Evolutionary conservation across 2,797 vertebrate species (phyloP), one percentile per base, ranked within the genome.

Genomic region (Scolopax rusticola): DNA sequence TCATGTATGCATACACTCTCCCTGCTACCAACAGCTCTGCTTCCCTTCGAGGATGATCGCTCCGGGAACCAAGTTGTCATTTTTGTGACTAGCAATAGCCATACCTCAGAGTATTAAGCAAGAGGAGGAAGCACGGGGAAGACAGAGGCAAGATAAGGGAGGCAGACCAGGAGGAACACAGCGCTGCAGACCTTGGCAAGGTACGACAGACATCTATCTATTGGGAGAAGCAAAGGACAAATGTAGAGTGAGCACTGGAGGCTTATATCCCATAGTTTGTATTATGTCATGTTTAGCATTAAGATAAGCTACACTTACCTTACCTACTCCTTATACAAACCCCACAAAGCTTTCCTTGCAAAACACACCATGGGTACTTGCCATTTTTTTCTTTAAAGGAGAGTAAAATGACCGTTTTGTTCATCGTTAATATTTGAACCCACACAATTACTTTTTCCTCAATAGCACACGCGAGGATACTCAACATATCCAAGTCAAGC

Each of bases 391-490:
- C 33, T 79, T 32, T 32, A 87, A 23, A 41, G 73, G 61, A 50
- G 32, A 90, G 51, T 40, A 53, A 87, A 95, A 92, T 25, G 50
- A 90, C 45, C 63, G 67, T 96, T 90, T 84, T 73, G 63, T 84
- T 89, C 70, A 47, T 53, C 74, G 2, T 84, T 87, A 81, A n/a
- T 82, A 77, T 64, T 64, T 93, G 74, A 90, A 93, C 88, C 70
- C 91, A 82, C 83, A 56, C 67, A 25, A 76, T 74, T 90, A 65
- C 73, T 81, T 89, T 70, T 92, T 90, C 93, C 87, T 91, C 87
- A 78, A 84, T 19, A 53, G 91, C 93, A 82, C 94, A 91, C 87
- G 5, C 1, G 90, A 95, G 95, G 91, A 73, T 67, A 82, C 78
- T 95, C 91, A 90, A 45, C 84, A 60, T 40, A 33, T 11, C 61